Conservation (phyloP, 1,140 invertebrate genomes). For the Oppia nitens region DNA sequence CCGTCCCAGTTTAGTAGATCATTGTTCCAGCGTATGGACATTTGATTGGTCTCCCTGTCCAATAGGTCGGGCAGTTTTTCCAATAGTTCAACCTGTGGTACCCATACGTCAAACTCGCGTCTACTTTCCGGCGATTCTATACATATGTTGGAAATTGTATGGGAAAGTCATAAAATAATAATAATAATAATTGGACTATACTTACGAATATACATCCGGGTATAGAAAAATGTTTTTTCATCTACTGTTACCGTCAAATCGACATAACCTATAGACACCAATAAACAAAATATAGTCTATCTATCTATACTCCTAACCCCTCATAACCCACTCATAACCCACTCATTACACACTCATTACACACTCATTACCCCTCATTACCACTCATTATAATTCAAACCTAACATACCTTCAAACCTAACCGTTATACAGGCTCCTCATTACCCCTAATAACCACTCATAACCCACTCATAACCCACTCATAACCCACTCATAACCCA, state of each 20-base stretch:
- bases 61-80: slow-evolving; percentile 9
- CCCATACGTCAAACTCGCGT: slow-evolving; percentile 13
- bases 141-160: background rate
- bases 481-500: no score
- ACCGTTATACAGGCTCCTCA: slow-evolving; percentile 76
- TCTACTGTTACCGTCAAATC: slow-evolving; percentile 63
- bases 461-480: no score
- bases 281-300: background rate
- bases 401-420: slow-evolving; percentile 53
- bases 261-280: slow-evolving; percentile 46
- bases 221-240: slow-evolving; percentile 69
- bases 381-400: no score
- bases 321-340: no score
- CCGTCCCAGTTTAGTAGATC: slow-evolving; percentile 18
- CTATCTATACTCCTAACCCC: no score
- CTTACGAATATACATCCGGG: slow-evolving; percentile 73
- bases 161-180: background rate
- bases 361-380: no score
- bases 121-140: slow-evolving; percentile 8
- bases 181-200: slow-evolving; percentile 9
- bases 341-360: no score
- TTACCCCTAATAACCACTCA: no score
- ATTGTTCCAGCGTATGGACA: slow-evolving; percentile 19
- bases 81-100: background rate
- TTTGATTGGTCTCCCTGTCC: background rate